These are phyloP conservation scores for Limnothrissa miodon DNA, from an alignment of 2,113 vertebrate species.

Conservation along the genomic window DNA sequence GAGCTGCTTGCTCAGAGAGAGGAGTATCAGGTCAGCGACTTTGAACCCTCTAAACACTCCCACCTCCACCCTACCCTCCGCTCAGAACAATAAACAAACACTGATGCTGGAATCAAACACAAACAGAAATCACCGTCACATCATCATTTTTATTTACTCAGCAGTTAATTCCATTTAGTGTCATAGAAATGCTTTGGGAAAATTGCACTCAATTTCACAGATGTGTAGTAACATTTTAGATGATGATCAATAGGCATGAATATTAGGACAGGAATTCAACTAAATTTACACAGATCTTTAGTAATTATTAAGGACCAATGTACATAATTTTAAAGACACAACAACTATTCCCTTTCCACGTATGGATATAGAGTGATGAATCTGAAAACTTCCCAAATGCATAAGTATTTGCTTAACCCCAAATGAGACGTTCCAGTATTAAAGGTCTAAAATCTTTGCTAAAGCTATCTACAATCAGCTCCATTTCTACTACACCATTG, in stretches of 20 bases:
- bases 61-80: not conserved
- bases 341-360: too few species aligned
- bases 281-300: too few species aligned
- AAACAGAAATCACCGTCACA: not conserved
- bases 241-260: not conserved
- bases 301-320: not conserved
- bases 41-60: conserved; percentile 47
- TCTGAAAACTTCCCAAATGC: not conserved
- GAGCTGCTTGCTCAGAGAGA: conserved; percentile 76
- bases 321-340: not conserved
- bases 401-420: not conserved
- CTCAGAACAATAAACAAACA: not conserved
- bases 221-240: not conserved
- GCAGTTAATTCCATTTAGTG: not conserved
- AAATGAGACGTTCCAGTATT: not conserved
- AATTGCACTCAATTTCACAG: not conserved
- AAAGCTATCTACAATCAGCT: too few species aligned
- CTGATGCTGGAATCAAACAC: not conserved
- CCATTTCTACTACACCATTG: too few species aligned
- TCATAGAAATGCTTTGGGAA: not conserved
- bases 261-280: too few species aligned
- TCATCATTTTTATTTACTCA: not conserved
- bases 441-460: not conserved
- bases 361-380: not conserved
- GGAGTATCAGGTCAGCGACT: conserved; percentile 77